Percentiles rank a stretch among this genome's conserved stretches.
Conservation (phyloP, 2,888 invertebrate genomes). For the Drosophila aldrichi region DNA sequence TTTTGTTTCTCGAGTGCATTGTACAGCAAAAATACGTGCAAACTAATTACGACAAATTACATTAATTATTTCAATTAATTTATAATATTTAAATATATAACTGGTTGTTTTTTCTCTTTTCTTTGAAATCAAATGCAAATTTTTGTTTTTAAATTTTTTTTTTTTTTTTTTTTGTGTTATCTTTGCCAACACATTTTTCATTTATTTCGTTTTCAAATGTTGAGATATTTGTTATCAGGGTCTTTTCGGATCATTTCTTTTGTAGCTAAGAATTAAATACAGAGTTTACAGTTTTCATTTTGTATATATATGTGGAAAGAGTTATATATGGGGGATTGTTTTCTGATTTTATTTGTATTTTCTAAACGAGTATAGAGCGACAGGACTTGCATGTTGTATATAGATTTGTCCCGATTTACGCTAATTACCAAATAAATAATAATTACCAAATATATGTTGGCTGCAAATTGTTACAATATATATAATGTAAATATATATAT, state of each 20-base stretch:
- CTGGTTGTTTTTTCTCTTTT: constrained; percentile 3
- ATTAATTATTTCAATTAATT: constrained; percentile 28
- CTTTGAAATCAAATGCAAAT: constrained; percentile 63
- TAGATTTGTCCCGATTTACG: constrained; percentile 34
- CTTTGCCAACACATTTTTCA: constrained; percentile 46
- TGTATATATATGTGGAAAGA: constrained; percentile 62
- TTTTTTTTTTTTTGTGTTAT: not conserved
- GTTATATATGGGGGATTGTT: constrained; percentile 43
- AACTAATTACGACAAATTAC: constrained; percentile 58
- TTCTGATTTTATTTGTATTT: constrained; percentile 33
- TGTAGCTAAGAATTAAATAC: constrained; percentile 72
- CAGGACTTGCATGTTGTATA: constrained; percentile 47
- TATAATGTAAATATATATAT: constrained; percentile 21
- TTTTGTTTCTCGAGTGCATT: constrained; percentile 50
- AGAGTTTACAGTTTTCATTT: constrained; percentile 61
- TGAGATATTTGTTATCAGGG: constrained; percentile 56
- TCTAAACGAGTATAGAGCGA: constrained; percentile 69
- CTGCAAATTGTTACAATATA: constrained; percentile 47
- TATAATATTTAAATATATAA: not conserved
- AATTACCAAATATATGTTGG: constrained; percentile 53
- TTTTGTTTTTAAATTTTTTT: constrained; percentile 30
- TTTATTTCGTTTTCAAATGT: constrained; percentile 62
- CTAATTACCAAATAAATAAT: constrained; percentile 41
- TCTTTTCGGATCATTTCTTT: constrained; percentile 22
- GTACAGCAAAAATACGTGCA: constrained; percentile 68